phyloP scores from a whole-genome alignment of 2,113 vertebrate species.

The Melanocharis versteri region DNA sequence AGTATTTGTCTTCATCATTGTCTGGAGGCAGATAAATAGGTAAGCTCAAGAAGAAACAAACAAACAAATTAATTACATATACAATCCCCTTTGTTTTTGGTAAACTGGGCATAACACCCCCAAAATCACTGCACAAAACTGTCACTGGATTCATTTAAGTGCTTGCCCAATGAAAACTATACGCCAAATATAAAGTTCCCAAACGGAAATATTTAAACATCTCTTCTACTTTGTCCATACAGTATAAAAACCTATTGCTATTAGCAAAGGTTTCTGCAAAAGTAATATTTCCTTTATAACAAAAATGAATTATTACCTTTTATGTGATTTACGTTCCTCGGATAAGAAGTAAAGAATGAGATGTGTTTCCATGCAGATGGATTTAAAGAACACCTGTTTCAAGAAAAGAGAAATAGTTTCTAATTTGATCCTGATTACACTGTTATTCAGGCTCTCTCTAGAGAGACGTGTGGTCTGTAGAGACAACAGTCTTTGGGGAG shows the following conservation, averaged over 20 bases:
- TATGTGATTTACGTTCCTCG: neutral
- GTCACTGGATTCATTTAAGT: rapidly evolving
- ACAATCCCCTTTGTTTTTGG: neutral
- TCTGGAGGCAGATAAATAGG: neutral
- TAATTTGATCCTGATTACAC: neutral
- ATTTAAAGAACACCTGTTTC: rapidly evolving
- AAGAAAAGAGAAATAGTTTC: neutral
- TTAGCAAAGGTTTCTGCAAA: neutral
- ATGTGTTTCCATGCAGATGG: neutral
- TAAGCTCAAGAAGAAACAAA: neutral
- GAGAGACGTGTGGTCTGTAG: neutral
- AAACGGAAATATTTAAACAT: neutral
- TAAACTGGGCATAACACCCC: neutral
- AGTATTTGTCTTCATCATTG: neutral
- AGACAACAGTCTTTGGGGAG: neutral
- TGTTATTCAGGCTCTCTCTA: neutral
- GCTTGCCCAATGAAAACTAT: neutral
- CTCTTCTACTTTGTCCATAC: neutral
- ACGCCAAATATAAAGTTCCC: neutral
- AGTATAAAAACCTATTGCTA: neutral
- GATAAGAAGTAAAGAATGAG: neutral
- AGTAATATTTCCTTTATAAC: neutral
- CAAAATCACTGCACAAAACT: neutral
- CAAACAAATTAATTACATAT: neutral
- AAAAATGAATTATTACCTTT: neutral